Evolutionary conservation across 2,113 vertebrate species (phyloP).

Genomic region (Gymnobelideus leadbeateri): DNA sequence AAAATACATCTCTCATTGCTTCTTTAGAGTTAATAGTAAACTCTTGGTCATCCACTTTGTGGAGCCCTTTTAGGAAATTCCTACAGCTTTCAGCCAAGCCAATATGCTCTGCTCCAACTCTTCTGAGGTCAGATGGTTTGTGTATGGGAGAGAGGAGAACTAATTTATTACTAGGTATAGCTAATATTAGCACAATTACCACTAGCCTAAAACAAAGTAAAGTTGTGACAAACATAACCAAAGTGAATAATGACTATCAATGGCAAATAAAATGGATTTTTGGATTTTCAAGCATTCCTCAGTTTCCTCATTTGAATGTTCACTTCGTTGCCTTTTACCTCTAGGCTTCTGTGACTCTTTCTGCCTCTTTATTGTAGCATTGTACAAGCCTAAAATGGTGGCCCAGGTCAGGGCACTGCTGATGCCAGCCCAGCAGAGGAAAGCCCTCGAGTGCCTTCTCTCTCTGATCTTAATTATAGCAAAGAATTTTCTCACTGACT

Average conservation of each 20-base stretch:
- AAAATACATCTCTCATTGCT: not conserved
- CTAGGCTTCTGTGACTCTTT: not conserved
- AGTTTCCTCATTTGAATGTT: not conserved
- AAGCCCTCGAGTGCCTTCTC: not conserved
- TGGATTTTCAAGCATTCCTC: not conserved
- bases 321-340: not conserved
- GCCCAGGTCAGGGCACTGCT: not conserved
- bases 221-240: not conserved
- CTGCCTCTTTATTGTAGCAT: not conserved
- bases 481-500: slow-evolving; percentile 28
- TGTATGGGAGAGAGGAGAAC: not conserved
- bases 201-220: not conserved
- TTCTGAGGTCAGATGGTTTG: not conserved
- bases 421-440: not conserved
- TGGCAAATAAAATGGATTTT: not conserved
- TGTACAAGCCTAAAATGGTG: not conserved
- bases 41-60: not conserved
- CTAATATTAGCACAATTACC: not conserved
- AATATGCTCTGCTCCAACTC: rapidly evolving
- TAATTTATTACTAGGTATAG: not conserved
- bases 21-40: not conserved
- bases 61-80: slow-evolving; percentile 17
- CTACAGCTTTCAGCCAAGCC: not conserved
- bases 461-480: slow-evolving; percentile 66
- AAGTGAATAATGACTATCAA: not conserved